Base-by-base conservation (phyloP, 2,797 vertebrate species). In the Nannoperca obscura region DNA sequence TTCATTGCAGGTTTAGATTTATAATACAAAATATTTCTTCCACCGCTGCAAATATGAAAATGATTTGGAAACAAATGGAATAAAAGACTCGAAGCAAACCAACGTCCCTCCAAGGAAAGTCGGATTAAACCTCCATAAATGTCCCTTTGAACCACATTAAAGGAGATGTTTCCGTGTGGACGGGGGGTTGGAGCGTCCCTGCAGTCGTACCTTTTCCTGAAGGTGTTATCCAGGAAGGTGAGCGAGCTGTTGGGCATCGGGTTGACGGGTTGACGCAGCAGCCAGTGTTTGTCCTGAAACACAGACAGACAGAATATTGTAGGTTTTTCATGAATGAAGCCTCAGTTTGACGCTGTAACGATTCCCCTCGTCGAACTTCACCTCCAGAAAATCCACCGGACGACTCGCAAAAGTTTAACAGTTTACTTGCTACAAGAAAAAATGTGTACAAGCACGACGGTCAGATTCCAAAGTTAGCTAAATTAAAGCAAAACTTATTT, bases 221-320 rank as follows among this genome's bases (percentile, higher is more conserved):
- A 96, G 0, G 91, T 95, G 1, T 93, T 65, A 42, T 96, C 96
- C 61, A 96, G 92, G 85, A 86, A 95, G 53, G 67, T 34, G 17
- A 96, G 47, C 0, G 96, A 93, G 84, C 81, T 94, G 24, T 90
- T 88, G 0, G 89, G 20, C 96, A 96, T 96, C 0, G 96, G 96
- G 87, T 91, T 96, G 63, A 67, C 9, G 1, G 96, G 93, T 32
- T 96, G 96, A 38, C 95, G 94, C 66, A 96, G 88, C 81, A 96
- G 89, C 96, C 96, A 96, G 86, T 96, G 96, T 85, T 96, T 96
- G 78, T 93, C 94, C 96, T 96, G 77, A 78, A 79, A 67, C n/a
- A 52, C 11, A 27, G 24, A 53, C 7, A 81, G 0, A n/a, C n/a
- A n/a, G n/a, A n/a, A n/a, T 46, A 32, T 32, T 32, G 32, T 5